phyloP scores from a whole-genome alignment of 2,113 vertebrate species.

The Furnarius figulus region DNA sequence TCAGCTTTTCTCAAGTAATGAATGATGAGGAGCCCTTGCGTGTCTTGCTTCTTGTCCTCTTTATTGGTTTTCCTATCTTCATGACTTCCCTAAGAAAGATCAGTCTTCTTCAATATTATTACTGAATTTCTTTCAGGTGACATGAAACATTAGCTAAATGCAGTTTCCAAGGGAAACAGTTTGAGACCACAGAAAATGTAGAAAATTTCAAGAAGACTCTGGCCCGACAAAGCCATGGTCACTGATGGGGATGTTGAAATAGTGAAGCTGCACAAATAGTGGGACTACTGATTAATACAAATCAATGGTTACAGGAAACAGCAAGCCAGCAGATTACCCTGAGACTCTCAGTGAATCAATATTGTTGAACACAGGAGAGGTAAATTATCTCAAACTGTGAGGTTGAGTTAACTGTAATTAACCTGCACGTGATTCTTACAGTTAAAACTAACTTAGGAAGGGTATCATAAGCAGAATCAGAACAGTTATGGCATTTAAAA shows the following conservation, averaged over 20 bases:
- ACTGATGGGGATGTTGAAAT: not conserved
- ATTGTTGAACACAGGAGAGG: not conserved
- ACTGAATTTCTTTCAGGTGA: not conserved
- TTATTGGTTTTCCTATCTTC: not conserved
- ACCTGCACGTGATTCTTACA: not conserved
- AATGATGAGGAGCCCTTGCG: not conserved
- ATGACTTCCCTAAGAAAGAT: not conserved
- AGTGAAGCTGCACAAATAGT: not conserved
- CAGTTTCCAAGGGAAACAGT: not conserved
- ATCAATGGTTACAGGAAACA: not conserved
- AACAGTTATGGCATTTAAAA: not conserved
- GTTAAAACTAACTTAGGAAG: not conserved
- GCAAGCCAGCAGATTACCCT: not conserved
- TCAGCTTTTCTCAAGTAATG: slow-evolving; percentile 36
- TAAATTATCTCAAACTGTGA: not conserved
- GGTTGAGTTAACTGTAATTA: not conserved
- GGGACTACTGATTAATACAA: not conserved
- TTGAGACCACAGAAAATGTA: not conserved
- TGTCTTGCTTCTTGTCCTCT: not conserved
- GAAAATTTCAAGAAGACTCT: not conserved
- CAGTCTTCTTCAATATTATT: not conserved
- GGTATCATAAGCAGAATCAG: not conserved
- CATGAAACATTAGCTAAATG: not conserved
- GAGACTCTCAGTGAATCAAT: not conserved
- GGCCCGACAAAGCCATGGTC: not conserved